Base-by-base conservation (phyloP, 1,140 invertebrate genomes). In the Monochamus saltuarius region DNA sequence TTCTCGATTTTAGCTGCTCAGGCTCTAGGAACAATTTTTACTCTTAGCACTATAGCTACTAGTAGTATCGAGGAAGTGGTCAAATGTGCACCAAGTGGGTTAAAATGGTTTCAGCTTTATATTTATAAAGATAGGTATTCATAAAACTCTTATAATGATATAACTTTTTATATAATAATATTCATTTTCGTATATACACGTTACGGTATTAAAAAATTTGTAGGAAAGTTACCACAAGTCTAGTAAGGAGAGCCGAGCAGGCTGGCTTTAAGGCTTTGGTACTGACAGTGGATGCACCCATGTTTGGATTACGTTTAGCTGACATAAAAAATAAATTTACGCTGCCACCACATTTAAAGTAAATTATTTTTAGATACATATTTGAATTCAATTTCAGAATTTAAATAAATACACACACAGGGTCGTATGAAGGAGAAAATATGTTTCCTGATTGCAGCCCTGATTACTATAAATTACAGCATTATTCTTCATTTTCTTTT, bases 71-170 rank as follows among this genome's bases (percentile, higher is more conserved):
- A 97, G 80, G 92, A 97, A 75, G 85, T 97, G 0, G 88, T 89
- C 0, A 68, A 82, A 56, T 85, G 85, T 4, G 89, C 90, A 1
- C 91, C 92, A 2, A 76, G 84, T 11, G 85, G 84, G 0, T 79
- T 85, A 10, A 92, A 92, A 76, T 94, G 92, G 92, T 94, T 95
- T 73, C 93, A 97, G 74, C 79, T 97, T 0, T 97, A 97, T 67
- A 87, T 97, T 62, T 95, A 93, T 71, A 89, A 83, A 62, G 88
- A 95, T 70, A 83, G 85, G 85, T 86, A 13, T 37, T 29, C 1
- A 46, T 46, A 6, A 14, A 50, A 49, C 16, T 40, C 13, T 46
- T 16, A 29, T 49, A 36, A 9, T 34, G 22, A n/a, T n/a, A n/a
- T n/a, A n/a, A n/a, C n/a, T n/a, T n/a, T n/a, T n/a, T n/a, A n/a